These are phyloP conservation scores for Chloromyia formosa DNA, from an alignment of 2,888 invertebrate genomes.

Conservation along the genomic window DNA sequence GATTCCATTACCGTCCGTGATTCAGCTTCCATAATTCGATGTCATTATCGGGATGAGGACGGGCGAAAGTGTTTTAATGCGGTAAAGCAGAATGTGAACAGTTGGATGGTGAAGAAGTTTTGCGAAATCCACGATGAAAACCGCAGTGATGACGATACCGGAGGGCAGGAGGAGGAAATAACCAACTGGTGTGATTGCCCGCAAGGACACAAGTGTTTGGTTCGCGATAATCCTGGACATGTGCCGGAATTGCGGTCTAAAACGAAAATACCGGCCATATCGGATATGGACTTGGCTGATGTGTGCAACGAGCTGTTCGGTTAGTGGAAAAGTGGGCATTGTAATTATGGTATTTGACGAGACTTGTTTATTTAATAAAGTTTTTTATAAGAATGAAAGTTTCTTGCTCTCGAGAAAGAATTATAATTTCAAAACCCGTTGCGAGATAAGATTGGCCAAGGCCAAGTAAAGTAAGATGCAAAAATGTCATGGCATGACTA, in stretches of 20 bases:
- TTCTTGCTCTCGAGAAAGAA: too few relatives aligned
- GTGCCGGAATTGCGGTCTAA: constrained; percentile 61
- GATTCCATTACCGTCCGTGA: constrained; percentile 73
- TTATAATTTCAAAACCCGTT: too few relatives aligned
- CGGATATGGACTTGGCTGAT: constrained; percentile 74
- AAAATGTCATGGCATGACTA: too few relatives aligned
- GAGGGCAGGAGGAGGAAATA: constrained; percentile 50
- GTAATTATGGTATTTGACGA: neutral
- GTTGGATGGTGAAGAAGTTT: constrained; percentile 49
- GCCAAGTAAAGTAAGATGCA: too few relatives aligned
- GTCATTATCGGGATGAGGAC: constrained; percentile 43
- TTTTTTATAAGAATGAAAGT: neutral
- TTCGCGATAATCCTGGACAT: constrained; percentile 60
- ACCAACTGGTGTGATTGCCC: constrained; percentile 65
- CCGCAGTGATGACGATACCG: constrained; percentile 49
- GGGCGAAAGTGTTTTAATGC: constrained; percentile 47
- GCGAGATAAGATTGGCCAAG: too few relatives aligned
- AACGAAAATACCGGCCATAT: constrained; percentile 69
- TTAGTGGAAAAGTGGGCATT: neutral
- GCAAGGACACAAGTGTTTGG: constrained; percentile 65
- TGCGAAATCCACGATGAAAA: constrained; percentile 55
- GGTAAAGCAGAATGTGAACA: constrained; percentile 31
- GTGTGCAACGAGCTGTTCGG: constrained; percentile 67
- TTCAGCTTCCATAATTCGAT: constrained; percentile 62
- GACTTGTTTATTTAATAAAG: neutral